Base-by-base conservation (phyloP, 2,113 vertebrate genomes). In the Casuarius casuarius region DNA sequence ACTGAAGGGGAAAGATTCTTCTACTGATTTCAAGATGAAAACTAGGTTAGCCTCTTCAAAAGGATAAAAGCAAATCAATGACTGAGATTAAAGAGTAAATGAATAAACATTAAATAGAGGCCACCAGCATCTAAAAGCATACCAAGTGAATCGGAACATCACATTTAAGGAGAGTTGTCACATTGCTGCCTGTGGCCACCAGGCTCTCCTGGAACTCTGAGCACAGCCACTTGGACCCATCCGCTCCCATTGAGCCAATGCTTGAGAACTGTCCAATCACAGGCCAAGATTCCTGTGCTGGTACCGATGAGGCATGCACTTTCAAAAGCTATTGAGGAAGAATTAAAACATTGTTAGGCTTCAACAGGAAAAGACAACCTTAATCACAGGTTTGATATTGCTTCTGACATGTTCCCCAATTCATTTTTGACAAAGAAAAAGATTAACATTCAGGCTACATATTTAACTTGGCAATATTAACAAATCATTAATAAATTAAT, bases 181-280 rank as follows among this genome's bases (percentile, higher is more conserved):
- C 70, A 3, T 38, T 65, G 31, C 94, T 98, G 49, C 99, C 98
- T 66, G 98, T 90, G 0, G 98, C 98, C 74, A 96, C 98, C 92
- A 99, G 92, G 51, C 99, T 99, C 73, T 98, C 98, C 92, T 98
- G 99, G 97, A 99, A 99, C 94, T 99, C 99, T 0, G 98, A 98
- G 46, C 98, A 98, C 78, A 99, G 91, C 99, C 99, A 99, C 54
- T 99, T 99, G 62, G 98, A 99, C 26, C 98, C 98, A 79, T 99
- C 99, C 63, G 96, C 81, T 79, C 99, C 99, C 98, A 99, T 87
- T 4, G 99, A 99, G 59, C 99, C 99, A 1, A 99, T 99, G 97
- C 99, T 99, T 73, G 99, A 99, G 93, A 99, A 99, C 97, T 99
- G 99, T 10, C 99, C 99, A 83, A 99, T 96, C 28, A 99, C 70